Conservation (phyloP, 2,113 vertebrate genomes). For the Burhinus bistriatus region DNA sequence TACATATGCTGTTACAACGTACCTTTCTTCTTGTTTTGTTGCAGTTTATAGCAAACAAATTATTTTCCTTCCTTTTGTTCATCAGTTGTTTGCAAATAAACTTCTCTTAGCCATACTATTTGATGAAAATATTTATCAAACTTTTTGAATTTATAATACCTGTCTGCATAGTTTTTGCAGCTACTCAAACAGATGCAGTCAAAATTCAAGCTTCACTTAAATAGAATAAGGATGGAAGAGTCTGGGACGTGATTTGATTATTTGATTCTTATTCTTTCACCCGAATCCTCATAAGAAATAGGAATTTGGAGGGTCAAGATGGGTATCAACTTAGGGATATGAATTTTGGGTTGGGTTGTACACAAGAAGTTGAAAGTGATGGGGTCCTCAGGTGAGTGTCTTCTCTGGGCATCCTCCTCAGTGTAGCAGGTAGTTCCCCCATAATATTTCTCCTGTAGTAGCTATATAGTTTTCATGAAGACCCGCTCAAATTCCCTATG, state of each 20-base stretch:
- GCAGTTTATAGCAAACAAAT: background rate
- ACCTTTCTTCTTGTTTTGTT: background rate
- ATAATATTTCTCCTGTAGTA: background rate
- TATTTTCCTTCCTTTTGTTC: background rate
- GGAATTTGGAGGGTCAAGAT: background rate
- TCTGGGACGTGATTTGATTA: background rate
- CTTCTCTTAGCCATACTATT: background rate
- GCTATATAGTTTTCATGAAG: background rate
- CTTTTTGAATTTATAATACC: background rate
- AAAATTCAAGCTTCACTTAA: background rate
- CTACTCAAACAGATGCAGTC: background rate
- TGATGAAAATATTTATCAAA: background rate
- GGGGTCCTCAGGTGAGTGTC: background rate
- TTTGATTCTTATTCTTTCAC: background rate
- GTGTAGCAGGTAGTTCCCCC: background rate
- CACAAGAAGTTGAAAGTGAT: background rate
- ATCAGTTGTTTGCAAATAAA: background rate
- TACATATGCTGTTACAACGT: background rate
- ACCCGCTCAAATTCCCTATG: background rate
- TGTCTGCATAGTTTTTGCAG: background rate
- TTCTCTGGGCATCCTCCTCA: background rate
- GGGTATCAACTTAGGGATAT: background rate
- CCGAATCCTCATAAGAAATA: background rate
- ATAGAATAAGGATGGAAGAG: background rate
- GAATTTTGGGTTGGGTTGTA: rapidly evolving